Evolutionary conservation across 1,140 invertebrate genomes (phyloP).

Genomic region (Caenorhabditis remanei): DNA sequence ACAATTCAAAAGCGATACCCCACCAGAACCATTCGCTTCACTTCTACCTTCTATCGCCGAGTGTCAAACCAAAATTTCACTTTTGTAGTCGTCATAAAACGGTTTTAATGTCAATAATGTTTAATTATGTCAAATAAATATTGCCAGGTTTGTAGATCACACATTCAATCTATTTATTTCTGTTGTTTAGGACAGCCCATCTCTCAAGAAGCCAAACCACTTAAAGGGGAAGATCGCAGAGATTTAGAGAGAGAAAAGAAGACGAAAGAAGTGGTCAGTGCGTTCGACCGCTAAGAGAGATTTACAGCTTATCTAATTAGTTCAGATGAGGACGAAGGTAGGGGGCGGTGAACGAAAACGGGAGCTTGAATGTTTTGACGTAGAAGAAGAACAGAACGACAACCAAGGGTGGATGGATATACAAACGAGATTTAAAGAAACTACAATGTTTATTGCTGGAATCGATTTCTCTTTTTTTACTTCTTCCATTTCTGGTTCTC

Average conservation of each 20-base stretch:
- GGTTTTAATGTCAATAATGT: background rate
- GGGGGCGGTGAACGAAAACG: conserved; percentile 40
- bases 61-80: conserved; percentile 51
- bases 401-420: conserved; percentile 28
- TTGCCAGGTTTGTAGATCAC: background rate
- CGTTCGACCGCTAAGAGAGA: conserved; percentile 52
- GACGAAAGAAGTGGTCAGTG: conserved; percentile 52
- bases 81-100: conserved; percentile 30
- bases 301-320: conserved; percentile 35
- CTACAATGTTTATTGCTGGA: conserved; percentile 54
- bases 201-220: conserved; percentile 53
- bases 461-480: conserved; percentile 62
- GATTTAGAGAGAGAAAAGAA: background rate
- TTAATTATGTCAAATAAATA: background rate
- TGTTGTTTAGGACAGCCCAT: conserved; percentile 18
- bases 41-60: conserved; percentile 21
- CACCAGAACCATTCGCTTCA: conserved; percentile 15
- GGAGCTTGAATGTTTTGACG: conserved; percentile 37
- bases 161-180: conserved; percentile 56
- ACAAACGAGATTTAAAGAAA: conserved; percentile 33
- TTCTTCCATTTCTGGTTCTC: conserved; percentile 78
- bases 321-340: background rate
- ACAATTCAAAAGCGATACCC: conserved; percentile 26
- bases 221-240: conserved; percentile 25
- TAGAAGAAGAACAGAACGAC: conserved; percentile 2